Conservation (phyloP, 2,888 invertebrate genomes). For the Lycocerus yunnanus region DNA sequence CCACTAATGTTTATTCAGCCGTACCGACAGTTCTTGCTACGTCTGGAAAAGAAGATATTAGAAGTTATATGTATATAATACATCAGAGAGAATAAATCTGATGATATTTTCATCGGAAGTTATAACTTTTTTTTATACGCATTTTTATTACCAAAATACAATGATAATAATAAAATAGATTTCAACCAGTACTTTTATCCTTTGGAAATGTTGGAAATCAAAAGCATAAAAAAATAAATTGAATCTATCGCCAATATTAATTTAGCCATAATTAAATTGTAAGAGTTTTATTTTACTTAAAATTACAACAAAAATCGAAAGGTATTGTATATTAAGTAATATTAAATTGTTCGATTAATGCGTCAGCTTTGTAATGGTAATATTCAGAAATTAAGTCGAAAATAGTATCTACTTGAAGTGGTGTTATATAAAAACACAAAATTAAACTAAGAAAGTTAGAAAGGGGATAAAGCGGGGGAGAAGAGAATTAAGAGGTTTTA, state of each 20-base stretch:
- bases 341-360: background rate
- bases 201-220: background rate
- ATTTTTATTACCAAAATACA: background rate
- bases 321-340: background rate
- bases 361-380: slow-evolving; percentile 11
- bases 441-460: slow-evolving; percentile 24
- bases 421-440: slow-evolving; percentile 26
- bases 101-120: background rate
- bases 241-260: no score
- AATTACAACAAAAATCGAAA: background rate
- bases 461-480: slow-evolving; percentile 19
- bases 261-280: background rate
- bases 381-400: slow-evolving; percentile 12
- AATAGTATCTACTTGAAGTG: slow-evolving; percentile 19
- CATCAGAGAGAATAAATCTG: background rate
- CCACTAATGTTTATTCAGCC: slow-evolving; percentile 44
- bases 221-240: background rate
- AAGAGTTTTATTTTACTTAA: background rate
- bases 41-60: slow-evolving; percentile 4
- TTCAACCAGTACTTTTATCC: background rate
- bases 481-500: slow-evolving; percentile 51
- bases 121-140: no score
- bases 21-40: slow-evolving; percentile 27
- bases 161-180: background rate
- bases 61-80: background rate